A percentile compares a stretch with the other conserved stretches of the same genome.
Evolutionary conservation across 2,888 invertebrate species (phyloP).

Genomic region (Rhopalosiphum nymphaeae): DNA sequence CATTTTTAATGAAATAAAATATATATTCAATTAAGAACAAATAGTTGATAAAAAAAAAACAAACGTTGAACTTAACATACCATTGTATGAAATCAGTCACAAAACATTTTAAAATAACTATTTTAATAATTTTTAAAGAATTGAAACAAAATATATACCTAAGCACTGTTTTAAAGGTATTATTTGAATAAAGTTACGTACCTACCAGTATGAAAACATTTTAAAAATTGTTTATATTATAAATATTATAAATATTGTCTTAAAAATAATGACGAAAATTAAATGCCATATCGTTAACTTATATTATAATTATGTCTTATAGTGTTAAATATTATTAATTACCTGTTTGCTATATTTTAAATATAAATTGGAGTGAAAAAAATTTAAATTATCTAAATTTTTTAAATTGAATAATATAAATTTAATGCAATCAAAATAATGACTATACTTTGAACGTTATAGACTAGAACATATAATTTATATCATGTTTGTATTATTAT

Average conservation of each 20-base stretch:
- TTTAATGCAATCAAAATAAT: neutral
- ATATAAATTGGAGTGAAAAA: neutral
- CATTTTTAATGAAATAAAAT: neutral
- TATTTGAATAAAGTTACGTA: neutral
- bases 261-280: neutral
- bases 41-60: neutral
- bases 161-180: no score
- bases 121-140: neutral
- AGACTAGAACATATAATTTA: neutral
- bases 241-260: neutral
- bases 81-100: neutral
- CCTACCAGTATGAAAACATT: neutral
- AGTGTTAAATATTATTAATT: neutral
- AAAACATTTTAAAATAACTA: neutral
- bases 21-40: neutral
- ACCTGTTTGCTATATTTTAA: neutral
- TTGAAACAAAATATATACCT: neutral
- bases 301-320: neutral
- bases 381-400: neutral
- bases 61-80: neutral
- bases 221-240: neutral
- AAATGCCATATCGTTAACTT: neutral
- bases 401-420: neutral
- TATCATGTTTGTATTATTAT: neutral
- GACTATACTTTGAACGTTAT: neutral